Conservation (phyloP, 1,140 invertebrate species). For the Calycopis cecrops region DNA sequence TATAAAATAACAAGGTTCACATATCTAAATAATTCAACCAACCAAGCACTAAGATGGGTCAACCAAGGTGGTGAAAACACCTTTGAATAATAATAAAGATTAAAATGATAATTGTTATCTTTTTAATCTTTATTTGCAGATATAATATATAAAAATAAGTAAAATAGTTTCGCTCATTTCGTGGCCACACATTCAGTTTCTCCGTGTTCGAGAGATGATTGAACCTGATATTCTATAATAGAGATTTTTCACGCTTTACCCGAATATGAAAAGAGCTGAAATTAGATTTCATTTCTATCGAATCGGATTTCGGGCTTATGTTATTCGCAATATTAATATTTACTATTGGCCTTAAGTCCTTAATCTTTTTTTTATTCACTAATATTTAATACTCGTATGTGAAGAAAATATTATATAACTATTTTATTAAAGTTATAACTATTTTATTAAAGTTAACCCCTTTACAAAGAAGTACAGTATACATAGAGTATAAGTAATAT, state of each 20-base stretch:
- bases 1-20: too few species aligned
- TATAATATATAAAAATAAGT: too few species aligned
- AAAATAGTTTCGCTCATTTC: slow-evolving; percentile 16
- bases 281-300: slow-evolving; percentile 52
- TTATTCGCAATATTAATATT: slow-evolving; percentile 13
- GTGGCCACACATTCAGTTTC: slow-evolving; percentile 23
- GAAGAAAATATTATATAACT: too few species aligned
- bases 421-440: background rate
- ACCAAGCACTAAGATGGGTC: too few species aligned
- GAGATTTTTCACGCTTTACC: slow-evolving; percentile 47
- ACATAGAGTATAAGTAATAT: background rate
- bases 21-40: too few species aligned
- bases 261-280: slow-evolving; percentile 47
- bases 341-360: slow-evolving; percentile 22
- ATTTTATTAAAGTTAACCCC: background rate
- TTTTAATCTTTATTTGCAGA: too few species aligned
- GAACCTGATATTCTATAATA: slow-evolving; percentile 49
- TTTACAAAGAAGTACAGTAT: background rate
- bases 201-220: slow-evolving; percentile 44
- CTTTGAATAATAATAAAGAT: too few species aligned
- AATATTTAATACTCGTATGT: too few species aligned
- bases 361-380: background rate
- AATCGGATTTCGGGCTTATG: slow-evolving; percentile 32
- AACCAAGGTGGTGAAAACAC: too few species aligned
- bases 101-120: too few species aligned